Evolutionary conservation across 2,113 vertebrate genomes (phyloP), one percentile per base, ranked within the genome.

Genomic region (Oreochromis aureus): DNA sequence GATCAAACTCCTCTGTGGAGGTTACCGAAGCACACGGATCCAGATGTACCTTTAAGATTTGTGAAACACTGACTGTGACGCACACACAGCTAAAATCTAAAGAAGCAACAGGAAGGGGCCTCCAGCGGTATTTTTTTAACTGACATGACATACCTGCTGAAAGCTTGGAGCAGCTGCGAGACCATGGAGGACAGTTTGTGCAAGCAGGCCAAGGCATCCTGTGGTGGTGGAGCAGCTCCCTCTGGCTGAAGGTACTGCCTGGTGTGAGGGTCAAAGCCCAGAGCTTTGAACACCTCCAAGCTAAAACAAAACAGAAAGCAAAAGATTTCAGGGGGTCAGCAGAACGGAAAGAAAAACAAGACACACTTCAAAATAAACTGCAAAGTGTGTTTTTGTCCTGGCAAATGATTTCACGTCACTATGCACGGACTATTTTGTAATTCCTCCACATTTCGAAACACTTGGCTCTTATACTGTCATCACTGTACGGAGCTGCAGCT

Each of bases 201-300:
- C 89, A 99, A 96, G 90, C 93, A 97, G 54, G 95, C 56, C 90
- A 98, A 93, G 7, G 97, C 97, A 39, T 98, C 98, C 94, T 97
- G 97, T 81, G 97, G 97, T 0, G 95, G 96, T 6, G 95, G 79
- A 78, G 93, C 92, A 86, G 94, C 94, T 80, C 94, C 90, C 80
- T 81, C 89, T 4, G 89, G 79, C 56, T 87, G 79, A 84, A 89
- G 24, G 30, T 95, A 81, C 89, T 86, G 91, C 88, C 86, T 92
- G 84, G 93, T 83, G 83, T 89, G 44, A 76, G 90, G 93, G 91
- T 95, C 93, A 92, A 94, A 96, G 89, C 91, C 81, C 55, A 97
- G 87, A 18, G 94, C 96, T 86, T 93, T 93, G 92, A 97, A 96
- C 86, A 97, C 92, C 27, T 93, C 89, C 30, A 91, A 83, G 88